Evolutionary conservation across 2,888 invertebrate species (phyloP).

Genomic region (Ametastegia equiseti): DNA sequence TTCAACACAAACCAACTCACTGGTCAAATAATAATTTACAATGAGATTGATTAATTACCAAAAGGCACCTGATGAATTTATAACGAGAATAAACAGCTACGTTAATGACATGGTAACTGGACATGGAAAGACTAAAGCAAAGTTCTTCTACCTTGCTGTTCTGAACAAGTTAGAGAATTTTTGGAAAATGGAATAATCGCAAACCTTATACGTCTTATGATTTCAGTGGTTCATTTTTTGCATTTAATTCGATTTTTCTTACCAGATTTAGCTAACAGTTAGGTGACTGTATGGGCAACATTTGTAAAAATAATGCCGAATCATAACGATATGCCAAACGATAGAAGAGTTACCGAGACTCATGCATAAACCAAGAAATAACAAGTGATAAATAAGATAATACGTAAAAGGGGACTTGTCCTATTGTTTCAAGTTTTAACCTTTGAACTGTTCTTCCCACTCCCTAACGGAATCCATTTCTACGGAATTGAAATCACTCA

Average conservation of each 20-base stretch:
- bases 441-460: conserved; percentile 98
- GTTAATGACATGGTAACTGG: too few relatives aligned
- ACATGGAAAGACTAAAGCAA: too few relatives aligned
- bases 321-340: background rate
- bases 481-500: conserved; percentile 93
- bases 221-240: too few relatives aligned
- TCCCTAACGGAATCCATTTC: conserved; percentile 97
- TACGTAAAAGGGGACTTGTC: conserved; percentile 2
- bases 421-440: conserved; percentile 74
- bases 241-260: too few relatives aligned
- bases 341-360: conserved; percentile 34
- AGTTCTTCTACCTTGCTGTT: too few relatives aligned
- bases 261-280: too few relatives aligned
- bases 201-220: too few relatives aligned
- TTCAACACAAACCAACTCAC: background rate
- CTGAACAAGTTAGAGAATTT: too few relatives aligned
- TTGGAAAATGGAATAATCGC: too few relatives aligned
- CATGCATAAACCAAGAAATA: conserved; percentile 21
- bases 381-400: background rate
- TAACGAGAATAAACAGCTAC: too few relatives aligned
- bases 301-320: background rate
- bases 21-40: background rate
- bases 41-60: background rate
- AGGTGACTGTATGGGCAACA: background rate
- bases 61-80: too few relatives aligned